Evolutionary conservation across 2,113 vertebrate genomes (phyloP), one percentile per base, ranked within the genome.

Genomic region (Sapajus apella): DNA sequence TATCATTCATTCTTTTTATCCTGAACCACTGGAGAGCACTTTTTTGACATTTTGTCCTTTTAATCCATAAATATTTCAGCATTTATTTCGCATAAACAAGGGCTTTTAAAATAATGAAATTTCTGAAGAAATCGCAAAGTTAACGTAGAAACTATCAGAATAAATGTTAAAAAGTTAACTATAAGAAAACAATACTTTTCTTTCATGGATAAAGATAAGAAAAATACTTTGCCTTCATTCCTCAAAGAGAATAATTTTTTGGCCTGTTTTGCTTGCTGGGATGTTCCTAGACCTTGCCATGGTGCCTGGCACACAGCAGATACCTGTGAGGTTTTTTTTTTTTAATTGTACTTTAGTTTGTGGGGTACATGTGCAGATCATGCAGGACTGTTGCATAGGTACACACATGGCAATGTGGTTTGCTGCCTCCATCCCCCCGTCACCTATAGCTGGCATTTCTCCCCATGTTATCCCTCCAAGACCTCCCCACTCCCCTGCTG

Each of bases 141-240:
- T 94, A 95, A 87, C 84, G 94, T 50, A 58, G 66, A 96, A 95
- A 27, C 35, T 3, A 75, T 35, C 17, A 94, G 52, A 92, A 87
- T 58, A 84, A 23, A 95, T 75, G 58, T 89, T 20, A 76, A 89
- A 58, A 64, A 12, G 35, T 55, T 37, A n/a, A 80, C 18, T n/a
- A 80, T 87, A 56, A 66, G 92, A 43, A 80, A 92, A 97, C 27
- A 92, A 81, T 32, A 80, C 20, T 73, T 75, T 77, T 50, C 45
- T 80, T 95, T 52, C 30, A 13, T 35, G 30, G 72, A 47, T 76
- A 35, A 76, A 13, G 37, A 17, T 76, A 75, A 86, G 35, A 68
- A 90, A 97, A 94, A 76, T 18, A 23, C 20, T 70, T 81, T 79
- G 20, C 25, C 66, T 95, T 81, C 27, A 5, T 68, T 86, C 23